A percentile compares a stretch with the other conserved stretches of the same genome.
These are phyloP conservation scores for Isaurus tuberculatus DNA, from an alignment of 92 coral and sea anemone species.

Conservation along the genomic window DNA sequence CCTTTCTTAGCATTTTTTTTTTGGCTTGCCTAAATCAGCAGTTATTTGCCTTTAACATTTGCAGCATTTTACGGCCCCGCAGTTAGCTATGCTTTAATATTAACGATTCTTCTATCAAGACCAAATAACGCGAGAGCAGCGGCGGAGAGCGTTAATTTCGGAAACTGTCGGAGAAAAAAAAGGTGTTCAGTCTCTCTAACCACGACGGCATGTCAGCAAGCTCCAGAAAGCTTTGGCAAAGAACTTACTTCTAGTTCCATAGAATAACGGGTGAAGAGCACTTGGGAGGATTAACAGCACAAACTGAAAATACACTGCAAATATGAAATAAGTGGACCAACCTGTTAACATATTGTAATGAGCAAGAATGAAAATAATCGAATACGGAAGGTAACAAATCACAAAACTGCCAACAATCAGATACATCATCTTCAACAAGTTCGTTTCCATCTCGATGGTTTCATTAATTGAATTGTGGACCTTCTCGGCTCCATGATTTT, in stretches of 20 bases:
- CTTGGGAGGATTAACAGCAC: slow-evolving; percentile 49
- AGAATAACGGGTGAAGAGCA: slow-evolving; percentile 64
- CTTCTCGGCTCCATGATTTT: background rate
- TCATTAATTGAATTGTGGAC: background rate
- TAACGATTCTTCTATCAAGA: too few species aligned
- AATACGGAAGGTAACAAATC: slow-evolving; percentile 57
- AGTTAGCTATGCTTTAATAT: too few species aligned
- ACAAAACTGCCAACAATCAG: slow-evolving; percentile 47
- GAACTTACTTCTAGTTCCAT: slow-evolving; percentile 63
- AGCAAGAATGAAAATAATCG: slow-evolving; percentile 31
- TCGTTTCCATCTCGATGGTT: slow-evolving; percentile 46
- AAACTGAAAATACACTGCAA: background rate
- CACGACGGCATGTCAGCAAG: slow-evolving; percentile 49
- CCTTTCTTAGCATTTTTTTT: too few species aligned
- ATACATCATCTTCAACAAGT: slow-evolving; percentile 54
- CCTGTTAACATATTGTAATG: too few species aligned
- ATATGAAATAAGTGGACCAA: background rate
- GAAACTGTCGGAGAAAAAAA: too few species aligned
- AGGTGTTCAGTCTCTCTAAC: too few species aligned
- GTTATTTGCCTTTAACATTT: too few species aligned
- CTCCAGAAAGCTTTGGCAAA: slow-evolving; percentile 57
- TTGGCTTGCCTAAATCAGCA: too few species aligned
- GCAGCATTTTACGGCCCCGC: too few species aligned
- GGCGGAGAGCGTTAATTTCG: too few species aligned
- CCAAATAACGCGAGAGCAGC: too few species aligned